Conservation (phyloP, 2,888 invertebrate genomes). For the Polylopha cassiicola region DNA sequence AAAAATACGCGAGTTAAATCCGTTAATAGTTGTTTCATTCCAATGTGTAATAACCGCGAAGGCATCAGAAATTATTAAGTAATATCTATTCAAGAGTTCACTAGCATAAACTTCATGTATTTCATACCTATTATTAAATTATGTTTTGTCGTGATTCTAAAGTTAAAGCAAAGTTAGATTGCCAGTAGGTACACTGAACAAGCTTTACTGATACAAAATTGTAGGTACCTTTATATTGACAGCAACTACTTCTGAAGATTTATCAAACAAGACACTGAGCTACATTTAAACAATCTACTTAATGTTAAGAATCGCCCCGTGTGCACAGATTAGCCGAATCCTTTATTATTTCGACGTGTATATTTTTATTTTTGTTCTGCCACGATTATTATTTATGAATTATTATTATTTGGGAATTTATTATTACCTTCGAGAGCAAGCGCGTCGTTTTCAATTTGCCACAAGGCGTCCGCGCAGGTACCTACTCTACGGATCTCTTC, state of each 20-base stretch:
- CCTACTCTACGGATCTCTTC: conserved; percentile 30
- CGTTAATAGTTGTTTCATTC: too few relatives aligned
- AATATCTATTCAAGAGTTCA: too few relatives aligned
- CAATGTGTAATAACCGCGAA: too few relatives aligned
- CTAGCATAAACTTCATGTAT: too few relatives aligned
- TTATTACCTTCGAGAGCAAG: conserved; percentile 69
- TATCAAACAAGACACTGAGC: too few relatives aligned
- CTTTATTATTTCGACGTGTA: conserved; percentile 76
- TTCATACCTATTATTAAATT: too few relatives aligned
- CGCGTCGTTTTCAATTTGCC: conserved; percentile 75
- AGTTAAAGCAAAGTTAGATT: background rate
- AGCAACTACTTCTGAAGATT: too few relatives aligned
- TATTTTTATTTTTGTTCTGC: conserved; percentile 72
- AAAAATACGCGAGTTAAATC: too few relatives aligned
- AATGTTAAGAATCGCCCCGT: conserved; percentile 45
- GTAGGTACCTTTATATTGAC: too few relatives aligned
- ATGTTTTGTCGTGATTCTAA: too few relatives aligned
- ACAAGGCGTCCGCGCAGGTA: conserved; percentile 66
- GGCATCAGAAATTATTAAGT: too few relatives aligned
- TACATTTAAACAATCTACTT: too few relatives aligned
- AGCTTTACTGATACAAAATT: background rate
- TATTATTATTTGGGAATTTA: conserved; percentile 76
- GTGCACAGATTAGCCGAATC: conserved; percentile 54
- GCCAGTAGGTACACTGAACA: background rate
- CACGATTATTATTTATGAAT: conserved; percentile 77